Base-by-base conservation (phyloP, 2,797 vertebrate species). In the Silurus aristotelis region DNA sequence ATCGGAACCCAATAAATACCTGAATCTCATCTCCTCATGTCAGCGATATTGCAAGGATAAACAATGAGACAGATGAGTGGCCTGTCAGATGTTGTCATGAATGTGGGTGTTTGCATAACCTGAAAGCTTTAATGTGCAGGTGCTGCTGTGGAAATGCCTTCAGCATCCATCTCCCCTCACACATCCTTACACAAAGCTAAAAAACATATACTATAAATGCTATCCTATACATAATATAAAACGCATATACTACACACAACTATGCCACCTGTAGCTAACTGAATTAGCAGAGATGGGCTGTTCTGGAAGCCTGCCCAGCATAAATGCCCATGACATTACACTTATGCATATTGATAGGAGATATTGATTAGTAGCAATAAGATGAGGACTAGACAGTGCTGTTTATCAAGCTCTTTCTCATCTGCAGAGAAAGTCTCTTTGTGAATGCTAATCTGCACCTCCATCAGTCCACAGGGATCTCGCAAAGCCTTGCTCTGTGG, bases 301-400 rank as follows among this genome's bases (percentile, higher is more conserved):
- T 55, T 67, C 52, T 85, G 63, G 79, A 82, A 82, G 43, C 66
- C 46, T 84, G 88, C 48, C 78, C 63, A 85, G 63, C 72, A 85
- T 88, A 63, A 87, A 84, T 85, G 83, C 27, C 66, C 64, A 82
- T 82, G 72, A 22, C 88, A 90, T 85, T 83, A 67, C 86, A 89
- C 90, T 91, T 88, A 87, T 64, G 31, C 3, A 77, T 85, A 90
- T 89, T 19, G 86, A 91, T 85, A 79, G 77, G 78, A 84, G 81
- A 81, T 85, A 93, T 93, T 87, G 93, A 94, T 92, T 77, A 63
- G 84, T 56, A 82, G 89, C 72, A 89, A 92, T 91, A 91, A 89
- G 83, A 80, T 83, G 85, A 86, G 89, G 87, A 84, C 58, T 89
- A 91, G 93, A 91, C 90, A 90, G 84, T 88, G 87, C 72, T 80